phyloP scores from a whole-genome alignment of 1,140 invertebrate species.

The Diprion similis region DNA sequence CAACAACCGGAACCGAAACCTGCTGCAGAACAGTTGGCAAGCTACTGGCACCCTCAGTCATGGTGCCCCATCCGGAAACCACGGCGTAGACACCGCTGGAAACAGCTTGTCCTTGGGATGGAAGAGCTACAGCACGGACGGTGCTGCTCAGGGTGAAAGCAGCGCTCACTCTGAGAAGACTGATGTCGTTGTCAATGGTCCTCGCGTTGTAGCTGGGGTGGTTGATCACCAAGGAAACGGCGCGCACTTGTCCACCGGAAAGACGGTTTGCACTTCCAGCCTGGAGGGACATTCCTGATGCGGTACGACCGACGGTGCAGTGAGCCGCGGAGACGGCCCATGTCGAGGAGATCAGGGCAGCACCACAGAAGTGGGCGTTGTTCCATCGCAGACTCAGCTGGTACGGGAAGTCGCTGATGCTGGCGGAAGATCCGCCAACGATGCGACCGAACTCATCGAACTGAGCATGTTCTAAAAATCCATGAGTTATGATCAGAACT shows the following conservation, averaged over 20 bases:
- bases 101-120: not conserved
- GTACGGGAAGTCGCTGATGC: constrained; percentile 68
- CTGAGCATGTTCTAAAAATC: not conserved
- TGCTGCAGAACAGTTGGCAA: constrained; percentile 27
- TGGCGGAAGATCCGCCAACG: constrained; percentile 68
- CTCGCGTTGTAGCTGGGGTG: constrained; percentile 57
- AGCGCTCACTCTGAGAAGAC: constrained; percentile 55
- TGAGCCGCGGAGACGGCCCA: constrained; percentile 73
- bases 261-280: constrained; percentile 53
- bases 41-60: constrained; percentile 10
- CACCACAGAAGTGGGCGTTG: constrained; percentile 68
- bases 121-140: constrained; percentile 32
- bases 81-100: not conserved
- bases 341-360: constrained; percentile 64
- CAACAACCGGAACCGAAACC: constrained; percentile 38
- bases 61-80: constrained; percentile 10
- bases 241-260: constrained; percentile 44
- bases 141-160: constrained; percentile 29
- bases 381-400: constrained; percentile 64
- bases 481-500: not conserved
- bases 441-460: constrained; percentile 57
- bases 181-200: constrained; percentile 67
- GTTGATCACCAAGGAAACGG: constrained; percentile 49
- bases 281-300: constrained; percentile 39
- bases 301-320: constrained; percentile 62